Base-by-base conservation (phyloP, 2,113 vertebrate species). In the Carlito syrichta region DNA sequence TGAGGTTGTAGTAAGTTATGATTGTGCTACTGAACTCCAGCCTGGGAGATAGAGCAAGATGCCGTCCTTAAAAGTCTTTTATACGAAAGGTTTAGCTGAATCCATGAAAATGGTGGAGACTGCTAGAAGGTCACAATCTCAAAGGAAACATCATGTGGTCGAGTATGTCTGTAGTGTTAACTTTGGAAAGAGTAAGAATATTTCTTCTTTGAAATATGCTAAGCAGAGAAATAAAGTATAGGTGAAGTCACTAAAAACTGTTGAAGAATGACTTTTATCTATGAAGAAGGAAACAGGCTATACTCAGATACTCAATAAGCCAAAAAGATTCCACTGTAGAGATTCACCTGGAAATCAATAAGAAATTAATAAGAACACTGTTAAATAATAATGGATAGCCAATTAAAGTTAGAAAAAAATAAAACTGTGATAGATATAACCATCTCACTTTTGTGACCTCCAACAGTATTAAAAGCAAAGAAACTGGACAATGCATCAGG, bases 191-290 rank as follows among this genome's bases (percentile, higher is more conserved):
- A 79, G 45, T 71, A 35, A 87, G 38, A 66, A 50, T 58, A 43
- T 45, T 38, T 71, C 63, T 85, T 68, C 60, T 66, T 81, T 56
- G 32, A 35, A 94, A 58, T 90, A 81, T 54, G 27, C n/a, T 68
- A 92, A 96, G 69, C 77, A 85, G 38, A 96, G 48, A 56, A 81
- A 82, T 35, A 52, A 93, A 79, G 17, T 60, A 86, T 19, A 94
- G 32, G 71, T 66, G 38, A 86, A 48, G 68, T 86, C 62, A 40
- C 43, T 77, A 62, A 56, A 22, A 86, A 94, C 71, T 71, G 48
- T 4, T 92, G 27, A 81, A 91, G 63, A 74, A 45, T 2, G 50
- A 40, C 19, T 30, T 54, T 85, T 78, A 52, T 79, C 54, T 54
- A 74, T 43, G 50, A 85, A 82, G 56, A 81, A 62, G 30, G 8